These are phyloP conservation scores for Peromyscus leucopus DNA, from an alignment of 2,113 vertebrate genomes.

Conservation along the genomic window DNA sequence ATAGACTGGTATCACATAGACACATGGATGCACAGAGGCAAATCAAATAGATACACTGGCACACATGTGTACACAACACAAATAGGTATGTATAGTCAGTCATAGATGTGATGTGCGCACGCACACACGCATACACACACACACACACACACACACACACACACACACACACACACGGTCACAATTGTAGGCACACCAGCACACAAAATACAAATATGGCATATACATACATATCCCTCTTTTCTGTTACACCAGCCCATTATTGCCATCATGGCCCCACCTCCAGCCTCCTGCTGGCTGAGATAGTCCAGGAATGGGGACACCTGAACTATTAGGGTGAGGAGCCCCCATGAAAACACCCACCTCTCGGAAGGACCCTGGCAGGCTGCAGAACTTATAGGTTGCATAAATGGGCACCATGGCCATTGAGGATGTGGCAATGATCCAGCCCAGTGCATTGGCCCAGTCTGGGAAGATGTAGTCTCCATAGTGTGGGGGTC, in stretches of 20 bases:
- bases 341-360: conserved; percentile 48
- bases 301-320: neutral
- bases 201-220: neutral
- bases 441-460: conserved; percentile 92
- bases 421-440: conserved; percentile 94
- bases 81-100: rapidly evolving
- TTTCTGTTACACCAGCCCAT: neutral
- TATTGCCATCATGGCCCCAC: no score
- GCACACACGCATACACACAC: neutral
- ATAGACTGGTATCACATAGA: no score
- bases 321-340: neutral
- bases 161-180: neutral
- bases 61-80: neutral
- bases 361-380: conserved; percentile 92
- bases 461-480: conserved; percentile 93
- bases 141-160: no score
- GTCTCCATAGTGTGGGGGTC: conserved; percentile 91
- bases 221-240: neutral
- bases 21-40: no score
- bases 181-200: neutral
- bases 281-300: neutral
- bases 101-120: neutral
- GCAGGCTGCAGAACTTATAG: conserved; percentile 93
- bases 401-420: conserved; percentile 94
- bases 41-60: neutral